These are phyloP conservation scores for Erannis defoliaria DNA, from an alignment of 2,888 invertebrate species.

Conservation along the genomic window DNA sequence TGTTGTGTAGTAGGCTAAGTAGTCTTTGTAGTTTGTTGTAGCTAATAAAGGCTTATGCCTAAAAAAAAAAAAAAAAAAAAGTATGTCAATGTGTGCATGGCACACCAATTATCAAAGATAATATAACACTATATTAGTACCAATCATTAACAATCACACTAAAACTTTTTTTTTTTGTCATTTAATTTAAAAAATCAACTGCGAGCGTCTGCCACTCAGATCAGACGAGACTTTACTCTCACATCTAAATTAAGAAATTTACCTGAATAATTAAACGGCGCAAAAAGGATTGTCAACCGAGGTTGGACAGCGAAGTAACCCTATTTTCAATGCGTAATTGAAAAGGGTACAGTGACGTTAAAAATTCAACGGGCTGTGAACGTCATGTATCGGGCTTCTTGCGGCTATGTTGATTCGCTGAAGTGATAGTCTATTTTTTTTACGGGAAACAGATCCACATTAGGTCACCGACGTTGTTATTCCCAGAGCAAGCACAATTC, in stretches of 20 bases:
- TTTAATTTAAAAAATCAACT: constrained; percentile 24
- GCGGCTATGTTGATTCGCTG: constrained; percentile 23
- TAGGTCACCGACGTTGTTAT: neutral
- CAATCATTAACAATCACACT: constrained; percentile 3
- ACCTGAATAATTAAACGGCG: constrained; percentile 80
- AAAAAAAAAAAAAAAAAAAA: too few relatives aligned
- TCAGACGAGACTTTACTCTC: constrained; percentile 68
- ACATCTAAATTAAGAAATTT: constrained; percentile 83
- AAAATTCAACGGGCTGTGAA: constrained; percentile 80
- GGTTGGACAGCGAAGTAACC: constrained; percentile 80
- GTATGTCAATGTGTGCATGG: too few relatives aligned
- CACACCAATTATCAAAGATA: too few relatives aligned
- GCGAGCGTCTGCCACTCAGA: constrained; percentile 48
- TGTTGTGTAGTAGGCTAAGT: too few relatives aligned
- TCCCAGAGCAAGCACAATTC: too few relatives aligned
- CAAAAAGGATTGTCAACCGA: constrained; percentile 84
- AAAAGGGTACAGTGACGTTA: constrained; percentile 81
- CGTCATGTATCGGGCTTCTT: constrained; percentile 58
- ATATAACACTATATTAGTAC: neutral
- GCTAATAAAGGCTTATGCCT: too few relatives aligned
- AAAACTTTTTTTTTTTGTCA: constrained; percentile 10
- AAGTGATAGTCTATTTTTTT: neutral
- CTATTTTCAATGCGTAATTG: constrained; percentile 83
- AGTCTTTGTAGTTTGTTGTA: too few relatives aligned
- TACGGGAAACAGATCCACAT: neutral